These are phyloP conservation scores for Macaria notata DNA, from an alignment of 2,888 invertebrate species.

Conservation along the genomic window DNA sequence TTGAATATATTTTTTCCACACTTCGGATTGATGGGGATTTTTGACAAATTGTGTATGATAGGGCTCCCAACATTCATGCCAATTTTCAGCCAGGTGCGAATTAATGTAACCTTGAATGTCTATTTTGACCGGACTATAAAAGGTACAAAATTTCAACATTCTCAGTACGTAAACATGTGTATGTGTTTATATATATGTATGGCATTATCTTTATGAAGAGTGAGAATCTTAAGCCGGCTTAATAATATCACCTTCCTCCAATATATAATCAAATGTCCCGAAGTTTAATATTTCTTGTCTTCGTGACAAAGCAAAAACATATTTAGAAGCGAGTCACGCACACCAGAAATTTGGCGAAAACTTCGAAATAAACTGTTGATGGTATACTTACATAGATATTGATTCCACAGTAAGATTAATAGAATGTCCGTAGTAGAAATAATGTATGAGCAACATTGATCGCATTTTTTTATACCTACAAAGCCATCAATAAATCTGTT, in stretches of 20 bases:
- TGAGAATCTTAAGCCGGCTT: background rate
- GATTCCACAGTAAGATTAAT: background rate
- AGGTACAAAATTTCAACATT: too few species aligned
- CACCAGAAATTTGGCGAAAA: conserved; percentile 46
- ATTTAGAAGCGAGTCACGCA: conserved; percentile 41
- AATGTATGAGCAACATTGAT: background rate
- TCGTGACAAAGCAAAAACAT: conserved; percentile 31
- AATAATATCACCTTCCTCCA: conserved; percentile 4
- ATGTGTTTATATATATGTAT: background rate
- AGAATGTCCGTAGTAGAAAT: background rate
- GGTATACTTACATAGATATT: background rate
- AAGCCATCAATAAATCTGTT: background rate
- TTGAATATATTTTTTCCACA: too few species aligned
- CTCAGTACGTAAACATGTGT: too few species aligned
- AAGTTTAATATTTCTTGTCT: conserved; percentile 24
- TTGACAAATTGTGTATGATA: too few species aligned
- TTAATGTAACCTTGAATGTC: too few species aligned
- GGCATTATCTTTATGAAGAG: background rate
- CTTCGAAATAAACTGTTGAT: conserved; percentile 45
- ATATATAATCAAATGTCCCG: conserved; percentile 16
- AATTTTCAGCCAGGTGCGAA: too few species aligned
- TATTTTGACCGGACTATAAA: too few species aligned
- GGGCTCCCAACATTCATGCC: too few species aligned
- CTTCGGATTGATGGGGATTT: too few species aligned
- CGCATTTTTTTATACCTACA: too few species aligned